Percentiles rank a stretch among this genome's conserved stretches.
phyloP scores from a whole-genome alignment of 2,113 vertebrate species.

The Excalfactoria chinensis region DNA sequence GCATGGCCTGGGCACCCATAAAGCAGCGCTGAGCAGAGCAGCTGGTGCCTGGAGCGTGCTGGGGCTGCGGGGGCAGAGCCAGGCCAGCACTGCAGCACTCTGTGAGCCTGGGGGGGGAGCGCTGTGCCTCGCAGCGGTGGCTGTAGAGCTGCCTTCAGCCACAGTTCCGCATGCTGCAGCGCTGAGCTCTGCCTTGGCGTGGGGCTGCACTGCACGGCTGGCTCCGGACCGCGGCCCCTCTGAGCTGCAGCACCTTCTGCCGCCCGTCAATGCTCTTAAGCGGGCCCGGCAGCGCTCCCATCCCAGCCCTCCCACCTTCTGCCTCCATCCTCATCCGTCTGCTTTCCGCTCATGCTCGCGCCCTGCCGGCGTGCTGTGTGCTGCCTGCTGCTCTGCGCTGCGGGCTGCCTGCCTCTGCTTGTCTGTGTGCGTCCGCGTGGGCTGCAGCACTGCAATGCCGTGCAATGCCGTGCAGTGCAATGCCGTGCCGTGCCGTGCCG shows the following conservation, averaged over 20 bases:
- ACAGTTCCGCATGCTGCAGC: rapidly evolving
- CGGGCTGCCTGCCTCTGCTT: constrained; percentile 62
- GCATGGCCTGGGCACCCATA: rapidly evolving
- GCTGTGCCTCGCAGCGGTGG: background rate
- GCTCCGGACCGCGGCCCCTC: rapidly evolving
- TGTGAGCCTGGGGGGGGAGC: background rate
- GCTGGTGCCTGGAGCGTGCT: rapidly evolving
- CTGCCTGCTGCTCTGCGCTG: constrained; percentile 6
- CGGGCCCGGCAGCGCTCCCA: rapidly evolving
- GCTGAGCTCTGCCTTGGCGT: rapidly evolving
- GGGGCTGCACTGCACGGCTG: rapidly evolving
- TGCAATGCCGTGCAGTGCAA: background rate
- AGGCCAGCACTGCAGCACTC: background rate
- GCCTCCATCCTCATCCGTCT: background rate
- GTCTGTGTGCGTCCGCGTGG: constrained; percentile 15
- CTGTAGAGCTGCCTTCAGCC: rapidly evolving
- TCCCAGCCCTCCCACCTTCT: background rate
- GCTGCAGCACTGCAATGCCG: background rate
- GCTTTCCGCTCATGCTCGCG: constrained; percentile 38
- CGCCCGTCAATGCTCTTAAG: background rate
- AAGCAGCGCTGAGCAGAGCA: background rate
- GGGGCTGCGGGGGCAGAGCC: background rate
- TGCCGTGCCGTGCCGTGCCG: background rate
- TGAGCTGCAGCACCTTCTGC: background rate
- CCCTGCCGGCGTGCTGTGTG: background rate